These are phyloP conservation scores for Rhinopomastus cyanomelas DNA, from an alignment of 2,113 vertebrate genomes.

Conservation along the genomic window DNA sequence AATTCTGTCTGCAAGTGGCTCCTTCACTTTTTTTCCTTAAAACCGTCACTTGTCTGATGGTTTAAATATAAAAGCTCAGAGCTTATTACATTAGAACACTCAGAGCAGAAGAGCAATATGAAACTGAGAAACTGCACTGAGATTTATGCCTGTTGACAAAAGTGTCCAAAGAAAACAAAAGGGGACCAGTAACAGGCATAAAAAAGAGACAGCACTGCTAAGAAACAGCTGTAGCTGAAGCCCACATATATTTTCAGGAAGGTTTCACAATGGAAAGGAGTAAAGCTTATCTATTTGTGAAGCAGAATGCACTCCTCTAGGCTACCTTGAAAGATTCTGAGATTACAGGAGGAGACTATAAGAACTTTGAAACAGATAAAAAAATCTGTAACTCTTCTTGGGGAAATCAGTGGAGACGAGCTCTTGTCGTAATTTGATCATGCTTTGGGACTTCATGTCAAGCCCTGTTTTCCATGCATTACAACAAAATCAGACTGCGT, in stretches of 20 bases:
- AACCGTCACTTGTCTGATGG: not conserved
- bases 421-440: not conserved
- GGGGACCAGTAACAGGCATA: not conserved
- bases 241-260: not conserved
- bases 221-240: not conserved
- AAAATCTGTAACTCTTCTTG: not conserved
- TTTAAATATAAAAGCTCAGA: not conserved
- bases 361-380: not conserved
- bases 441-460: not conserved
- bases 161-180: not conserved
- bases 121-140: not conserved
- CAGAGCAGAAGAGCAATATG: not conserved
- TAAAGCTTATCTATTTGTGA: not conserved
- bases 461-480: not conserved
- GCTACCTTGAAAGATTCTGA: not conserved
- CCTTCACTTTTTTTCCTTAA: slow-evolving; percentile 6
- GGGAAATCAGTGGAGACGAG: not conserved
- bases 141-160: not conserved
- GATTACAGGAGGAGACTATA: not conserved
- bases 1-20: not conserved
- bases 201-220: not conserved
- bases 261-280: not conserved
- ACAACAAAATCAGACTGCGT: not conserved
- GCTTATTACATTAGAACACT: not conserved
- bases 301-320: not conserved